Evolutionary conservation across 2,797 vertebrate species (phyloP).

Genomic region (Neoniphon sammara): DNA sequence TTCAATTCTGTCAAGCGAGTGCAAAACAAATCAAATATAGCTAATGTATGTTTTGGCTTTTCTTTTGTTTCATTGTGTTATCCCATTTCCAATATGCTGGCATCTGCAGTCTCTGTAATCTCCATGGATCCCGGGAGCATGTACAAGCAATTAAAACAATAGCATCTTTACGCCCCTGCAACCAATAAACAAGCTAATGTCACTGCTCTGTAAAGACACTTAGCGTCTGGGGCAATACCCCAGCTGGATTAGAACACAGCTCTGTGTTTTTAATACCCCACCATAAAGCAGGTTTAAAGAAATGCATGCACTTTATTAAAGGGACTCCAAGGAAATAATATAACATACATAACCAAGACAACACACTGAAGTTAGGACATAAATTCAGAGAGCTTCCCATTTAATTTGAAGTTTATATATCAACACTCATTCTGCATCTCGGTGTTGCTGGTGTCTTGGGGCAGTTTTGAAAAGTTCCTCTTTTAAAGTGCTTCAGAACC

Average conservation of each 20-base stretch:
- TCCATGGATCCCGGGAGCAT: conserved; percentile 82
- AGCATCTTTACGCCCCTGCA: conserved; percentile 84
- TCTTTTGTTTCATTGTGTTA: conserved; percentile 77
- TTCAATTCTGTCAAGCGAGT: conserved; percentile 66
- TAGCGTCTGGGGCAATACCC: conserved; percentile 82
- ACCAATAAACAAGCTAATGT: conserved; percentile 88
- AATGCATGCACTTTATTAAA: conserved; percentile 84
- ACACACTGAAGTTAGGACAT: conserved; percentile 63
- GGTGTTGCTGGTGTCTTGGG: conserved; percentile 52
- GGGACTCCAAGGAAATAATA: conserved; percentile 83
- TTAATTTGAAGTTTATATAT: conserved; percentile 73
- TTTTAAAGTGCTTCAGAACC: conserved; percentile 30
- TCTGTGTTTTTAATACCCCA: conserved; percentile 77
- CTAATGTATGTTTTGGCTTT: conserved; percentile 79
- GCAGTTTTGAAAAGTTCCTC: conserved; percentile 45
- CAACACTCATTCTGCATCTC: conserved; percentile 56
- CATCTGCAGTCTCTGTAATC: conserved; percentile 83
- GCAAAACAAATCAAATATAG: conserved; percentile 76
- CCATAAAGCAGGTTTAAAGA: conserved; percentile 81
- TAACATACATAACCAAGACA: conserved; percentile 80
- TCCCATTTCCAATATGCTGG: conserved; percentile 82
- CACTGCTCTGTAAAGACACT: conserved; percentile 84
- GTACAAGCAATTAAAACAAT: conserved; percentile 87
- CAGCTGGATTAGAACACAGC: conserved; percentile 80
- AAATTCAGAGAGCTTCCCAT: conserved; percentile 68